Evolutionary conservation across 2,888 invertebrate species (phyloP), one percentile per base, ranked within the genome.

Genomic region (Leptogaster cylindrica): DNA sequence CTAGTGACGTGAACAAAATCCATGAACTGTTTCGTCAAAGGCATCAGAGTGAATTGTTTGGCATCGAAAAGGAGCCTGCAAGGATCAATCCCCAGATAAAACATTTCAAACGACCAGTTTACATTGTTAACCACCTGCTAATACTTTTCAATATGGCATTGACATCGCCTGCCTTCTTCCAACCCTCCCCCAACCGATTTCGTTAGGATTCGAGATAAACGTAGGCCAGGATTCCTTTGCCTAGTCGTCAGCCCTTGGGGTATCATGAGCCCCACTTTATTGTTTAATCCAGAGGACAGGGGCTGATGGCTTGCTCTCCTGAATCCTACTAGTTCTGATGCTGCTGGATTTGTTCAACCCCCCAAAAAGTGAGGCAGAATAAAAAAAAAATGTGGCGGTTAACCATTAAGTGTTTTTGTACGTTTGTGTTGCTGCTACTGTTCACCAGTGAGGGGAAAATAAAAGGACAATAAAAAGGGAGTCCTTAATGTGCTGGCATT

Each of bases 331-430:
- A 36, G 12, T 39, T n/a, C n/a, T n/a, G n/a, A n/a, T n/a, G n/a
- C n/a, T n/a, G n/a, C n/a, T n/a, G n/a, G n/a, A n/a, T n/a, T n/a
- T n/a, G n/a, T n/a, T n/a, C n/a, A n/a, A n/a, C 46, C 46, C 65
- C 65, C 48, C 50, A 50, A 65, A 50, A 52, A 25, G 27, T 7
- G 23, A 46, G 23, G 23, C n/a, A 51, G 18, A 27, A 36, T 39
- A 18, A 48, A 36, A 64, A 66, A 69, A 69, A 69, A 69, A 64
- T 69, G 66, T 52, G 48, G 64, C 67, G 69, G 69, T 69, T 69
- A 69, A 69, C 69, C 69, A 67, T 69, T 69, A 66, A 67, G 64
- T 58, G 69, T 69, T 66, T 69, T 69, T 66, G 58, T 68, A 65
- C 65, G 68, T 66, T 68, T 68, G 68, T 68, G 28, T 33, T 66